Conservation (phyloP, 2,113 vertebrate genomes). For the Chaetodon trifascialis region DNA sequence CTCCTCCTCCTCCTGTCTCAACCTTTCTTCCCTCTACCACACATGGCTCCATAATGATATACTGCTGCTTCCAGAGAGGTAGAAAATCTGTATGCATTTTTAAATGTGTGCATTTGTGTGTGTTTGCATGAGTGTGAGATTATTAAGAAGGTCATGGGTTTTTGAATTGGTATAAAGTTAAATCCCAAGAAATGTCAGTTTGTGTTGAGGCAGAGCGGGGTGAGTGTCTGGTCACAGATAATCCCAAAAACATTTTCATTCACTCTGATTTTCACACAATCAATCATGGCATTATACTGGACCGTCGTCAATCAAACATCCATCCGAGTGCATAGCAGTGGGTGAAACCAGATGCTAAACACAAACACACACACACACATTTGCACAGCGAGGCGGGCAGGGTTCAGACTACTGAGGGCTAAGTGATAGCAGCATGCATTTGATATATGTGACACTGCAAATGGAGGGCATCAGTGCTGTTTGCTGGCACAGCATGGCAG, state of each 20-base stretch:
- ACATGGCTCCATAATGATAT: slow-evolving; percentile 59
- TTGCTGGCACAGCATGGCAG: slow-evolving; percentile 97
- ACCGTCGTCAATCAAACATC: slow-evolving; percentile 64
- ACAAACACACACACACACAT: slow-evolving; percentile 49
- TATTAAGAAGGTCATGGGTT: slow-evolving; percentile 41
- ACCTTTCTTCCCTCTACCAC: slow-evolving; percentile 53
- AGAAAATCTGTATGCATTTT: slow-evolving; percentile 35
- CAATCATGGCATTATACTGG: slow-evolving; percentile 65
- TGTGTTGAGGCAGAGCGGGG: slow-evolving; percentile 54
- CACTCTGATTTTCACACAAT: slow-evolving; percentile 67
- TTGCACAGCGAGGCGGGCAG: slow-evolving; percentile 32
- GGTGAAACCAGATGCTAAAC: slow-evolving; percentile 63
- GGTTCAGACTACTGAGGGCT: slow-evolving; percentile 72
- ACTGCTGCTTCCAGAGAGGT: slow-evolving; percentile 23
- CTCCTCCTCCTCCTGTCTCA: slow-evolving; percentile 16
- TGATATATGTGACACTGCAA: slow-evolving; percentile 98
- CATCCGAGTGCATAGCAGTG: slow-evolving; percentile 33
- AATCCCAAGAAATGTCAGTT: slow-evolving; percentile 56
- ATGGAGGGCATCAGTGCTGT: slow-evolving; percentile 97
- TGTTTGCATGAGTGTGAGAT: slow-evolving; percentile 30
- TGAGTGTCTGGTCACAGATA: slow-evolving; percentile 66
- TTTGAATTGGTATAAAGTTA: slow-evolving; percentile 57
- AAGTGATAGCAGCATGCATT: slow-evolving; percentile 91
- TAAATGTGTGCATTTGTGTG: slow-evolving; percentile 16
- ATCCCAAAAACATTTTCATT: slow-evolving; percentile 67